These are phyloP conservation scores for Belonocnema kinseyi DNA, from an alignment of 1,140 invertebrate genomes.

Conservation along the genomic window DNA sequence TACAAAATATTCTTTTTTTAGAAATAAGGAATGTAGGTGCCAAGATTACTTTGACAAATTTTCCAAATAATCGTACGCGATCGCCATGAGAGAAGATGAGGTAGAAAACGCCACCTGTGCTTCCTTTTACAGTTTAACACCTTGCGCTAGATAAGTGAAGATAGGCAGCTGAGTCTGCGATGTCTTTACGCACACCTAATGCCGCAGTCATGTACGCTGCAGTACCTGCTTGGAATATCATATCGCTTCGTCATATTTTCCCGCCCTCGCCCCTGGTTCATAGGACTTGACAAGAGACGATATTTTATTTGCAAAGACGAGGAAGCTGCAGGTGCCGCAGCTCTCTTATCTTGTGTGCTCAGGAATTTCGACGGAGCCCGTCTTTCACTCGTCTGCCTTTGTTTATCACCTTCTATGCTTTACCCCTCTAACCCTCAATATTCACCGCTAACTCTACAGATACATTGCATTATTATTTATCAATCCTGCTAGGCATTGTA, in stretches of 20 bases:
- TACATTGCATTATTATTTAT: no score
- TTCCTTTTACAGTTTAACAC: not conserved
- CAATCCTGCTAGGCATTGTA: no score
- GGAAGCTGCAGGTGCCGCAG: constrained; percentile 31
- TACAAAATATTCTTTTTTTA: not conserved
- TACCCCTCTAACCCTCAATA: no score
- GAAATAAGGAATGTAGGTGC: not conserved
- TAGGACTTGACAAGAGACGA: constrained; percentile 49
- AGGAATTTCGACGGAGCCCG: constrained; percentile 52
- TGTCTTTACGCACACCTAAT: constrained; percentile 44
- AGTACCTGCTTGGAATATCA: constrained; percentile 65
- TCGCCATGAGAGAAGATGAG: not conserved
- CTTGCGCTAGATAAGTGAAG: constrained; percentile 15
- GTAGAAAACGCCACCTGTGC: constrained; percentile 5
- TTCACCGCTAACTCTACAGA: no score
- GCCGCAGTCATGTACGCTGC: constrained; percentile 41
- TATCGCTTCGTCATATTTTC: constrained; percentile 64
- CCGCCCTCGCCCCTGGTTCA: constrained; percentile 23
- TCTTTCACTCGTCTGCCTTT: not conserved
- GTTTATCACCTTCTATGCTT: not conserved
- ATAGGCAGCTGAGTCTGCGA: constrained; percentile 16
- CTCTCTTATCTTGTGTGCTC: constrained; percentile 64
- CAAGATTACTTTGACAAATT: not conserved
- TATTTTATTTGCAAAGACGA: constrained; percentile 66
- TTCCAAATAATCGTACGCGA: constrained; percentile 4